A percentile compares a stretch with the other conserved stretches of the same genome.
phyloP scores from a whole-genome alignment of 2,797 vertebrate genomes.

The Leuciscus waleckii region DNA sequence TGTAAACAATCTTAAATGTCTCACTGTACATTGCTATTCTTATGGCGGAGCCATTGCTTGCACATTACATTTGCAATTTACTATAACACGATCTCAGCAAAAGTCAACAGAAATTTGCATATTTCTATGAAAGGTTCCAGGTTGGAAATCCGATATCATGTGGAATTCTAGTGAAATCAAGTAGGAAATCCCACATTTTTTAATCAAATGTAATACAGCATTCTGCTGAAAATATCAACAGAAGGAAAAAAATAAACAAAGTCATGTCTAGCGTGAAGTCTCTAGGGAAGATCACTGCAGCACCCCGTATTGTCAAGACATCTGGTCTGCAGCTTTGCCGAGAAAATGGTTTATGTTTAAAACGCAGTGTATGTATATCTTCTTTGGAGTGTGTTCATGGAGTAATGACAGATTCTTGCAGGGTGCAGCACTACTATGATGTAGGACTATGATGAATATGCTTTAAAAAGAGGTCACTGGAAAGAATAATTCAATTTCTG shows the following conservation, averaged over 20 bases:
- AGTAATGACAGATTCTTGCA: slow-evolving; percentile 71
- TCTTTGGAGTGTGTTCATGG: slow-evolving; percentile 70
- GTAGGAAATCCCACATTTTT: not conserved
- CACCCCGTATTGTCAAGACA: slow-evolving; percentile 66
- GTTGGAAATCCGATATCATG: not conserved
- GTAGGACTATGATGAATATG: slow-evolving; percentile 15
- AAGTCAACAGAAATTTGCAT: not conserved
- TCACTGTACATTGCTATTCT: not conserved
- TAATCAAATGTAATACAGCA: not conserved
- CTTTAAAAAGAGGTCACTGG: slow-evolving; percentile 52
- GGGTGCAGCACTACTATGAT: slow-evolving; percentile 61
- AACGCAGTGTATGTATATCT: slow-evolving; percentile 74
- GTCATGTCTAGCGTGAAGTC: slow-evolving; percentile 51
- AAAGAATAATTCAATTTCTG: slow-evolving; percentile 38
- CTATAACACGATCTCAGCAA: not conserved
- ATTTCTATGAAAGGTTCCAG: not conserved
- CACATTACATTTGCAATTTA: not conserved
- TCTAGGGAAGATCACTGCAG: slow-evolving; percentile 68
- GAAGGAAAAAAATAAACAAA: slow-evolving; percentile 59
- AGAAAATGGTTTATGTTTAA: slow-evolving; percentile 71
- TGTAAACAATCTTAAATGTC: not conserved
- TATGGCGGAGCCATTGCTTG: not conserved
- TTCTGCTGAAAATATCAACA: not conserved
- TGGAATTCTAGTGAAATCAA: not conserved
- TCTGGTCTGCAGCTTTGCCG: slow-evolving; percentile 78